Base-by-base conservation (phyloP, 2,797 vertebrate species). In the Glossophaga mutica region DNA sequence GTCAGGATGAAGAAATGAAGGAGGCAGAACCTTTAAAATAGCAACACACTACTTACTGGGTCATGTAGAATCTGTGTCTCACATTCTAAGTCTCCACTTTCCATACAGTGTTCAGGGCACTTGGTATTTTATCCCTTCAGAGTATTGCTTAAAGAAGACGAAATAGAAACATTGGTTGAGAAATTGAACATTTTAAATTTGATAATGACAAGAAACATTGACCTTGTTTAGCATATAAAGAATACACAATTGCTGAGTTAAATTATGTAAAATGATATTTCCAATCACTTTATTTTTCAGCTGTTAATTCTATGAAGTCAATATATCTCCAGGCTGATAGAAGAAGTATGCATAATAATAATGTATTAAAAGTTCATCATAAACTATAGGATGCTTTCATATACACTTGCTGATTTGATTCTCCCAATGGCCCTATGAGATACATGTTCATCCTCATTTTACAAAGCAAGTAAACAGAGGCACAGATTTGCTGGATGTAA, bases 401-500 rank as follows among this genome's bases (percentile, higher is more conserved):
- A 48, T 55, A 16, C 14, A 76, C 86, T 90, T 29, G 44, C 18
- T 93, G 24, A 34, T 90, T 46, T 57, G 52, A 48, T 68, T 94
- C 71, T 96, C 73, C 46, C 16, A 44, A 3, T 37, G 57, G 7
- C 21, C 8, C 19, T 39, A 5, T 50, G 42, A 37, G 10, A n/a
- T 68, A 48, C 88, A 65, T 2, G 11, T 42, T 85, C 59, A 59
- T 6, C 6, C 15, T 70, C 37, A 85, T 67, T 93, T 85, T 84
- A 65, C 21, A 86, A 94, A n/a, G n/a, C 55, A 96, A 85, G 44
- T 29, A 52, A 76, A 94, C 70, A 24, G 29, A 91, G 67, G 65
- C 70, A 59, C 14, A 18, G 52, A 50, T 79, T 82, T 88, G 32
- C 46, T 76, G 81, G 50, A 81, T 29, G 44, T 57, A 37, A 55